These are phyloP conservation scores for Suncus etruscus DNA, from an alignment of 2,113 vertebrate species.

Conservation along the genomic window DNA sequence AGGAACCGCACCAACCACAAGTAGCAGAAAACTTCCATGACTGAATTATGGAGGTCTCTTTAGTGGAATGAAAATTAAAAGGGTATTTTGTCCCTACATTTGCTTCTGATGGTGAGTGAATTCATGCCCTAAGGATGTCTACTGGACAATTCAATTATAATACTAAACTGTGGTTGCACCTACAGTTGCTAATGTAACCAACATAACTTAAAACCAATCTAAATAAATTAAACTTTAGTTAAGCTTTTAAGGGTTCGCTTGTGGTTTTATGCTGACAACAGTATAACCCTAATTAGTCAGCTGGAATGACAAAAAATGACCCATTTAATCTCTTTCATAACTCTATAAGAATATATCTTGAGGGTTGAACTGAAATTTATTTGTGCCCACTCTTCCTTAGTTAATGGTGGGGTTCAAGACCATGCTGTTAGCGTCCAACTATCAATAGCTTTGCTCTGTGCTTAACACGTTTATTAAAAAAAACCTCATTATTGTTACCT, in stretches of 20 bases:
- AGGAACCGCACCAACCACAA: slow-evolving; percentile 61
- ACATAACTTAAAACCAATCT: slow-evolving; percentile 43
- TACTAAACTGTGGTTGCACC: slow-evolving; percentile 26
- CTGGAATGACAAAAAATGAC: slow-evolving; percentile 43
- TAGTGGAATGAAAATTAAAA: slow-evolving; percentile 43
- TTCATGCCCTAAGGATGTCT: slow-evolving; percentile 44
- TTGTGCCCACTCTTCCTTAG: not conserved
- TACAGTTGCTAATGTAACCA: slow-evolving; percentile 36
- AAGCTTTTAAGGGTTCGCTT: slow-evolving; percentile 33
- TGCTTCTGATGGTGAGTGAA: slow-evolving; percentile 25
- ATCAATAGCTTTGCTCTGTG: not conserved
- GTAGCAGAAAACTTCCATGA: not conserved
- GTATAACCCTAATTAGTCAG: slow-evolving; percentile 39
- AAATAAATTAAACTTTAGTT: slow-evolving; percentile 47
- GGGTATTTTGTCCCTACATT: slow-evolving; percentile 23
- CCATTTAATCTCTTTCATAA: not conserved
- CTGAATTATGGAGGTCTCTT: not conserved
- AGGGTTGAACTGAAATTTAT: not conserved
- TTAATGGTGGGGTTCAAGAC: not conserved
- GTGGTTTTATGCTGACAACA: not conserved
- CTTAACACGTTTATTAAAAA: not conserved
- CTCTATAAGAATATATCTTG: not conserved
- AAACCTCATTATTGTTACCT: not conserved
- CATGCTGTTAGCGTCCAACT: not conserved
- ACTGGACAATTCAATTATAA: slow-evolving; percentile 34